A percentile compares a stretch with the other conserved stretches of the same genome.
phyloP scores from a whole-genome alignment of 2,888 invertebrate genomes.

The Neoascia interrupta region DNA sequence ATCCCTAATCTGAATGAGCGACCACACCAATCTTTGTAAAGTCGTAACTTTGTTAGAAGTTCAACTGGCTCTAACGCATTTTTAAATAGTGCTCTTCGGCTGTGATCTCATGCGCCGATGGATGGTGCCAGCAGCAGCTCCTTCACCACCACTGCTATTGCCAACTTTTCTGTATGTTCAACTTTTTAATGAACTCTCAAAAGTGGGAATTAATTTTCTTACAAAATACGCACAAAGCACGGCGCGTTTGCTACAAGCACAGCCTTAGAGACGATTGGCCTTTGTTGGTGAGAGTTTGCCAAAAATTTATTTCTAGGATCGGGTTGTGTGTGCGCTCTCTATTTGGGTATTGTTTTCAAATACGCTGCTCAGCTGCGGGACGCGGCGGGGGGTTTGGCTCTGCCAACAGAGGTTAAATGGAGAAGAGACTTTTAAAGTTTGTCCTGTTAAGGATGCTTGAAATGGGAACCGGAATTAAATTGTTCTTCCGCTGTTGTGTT shows the following conservation, averaged over 20 bases:
- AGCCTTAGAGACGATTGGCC: too few relatives aligned
- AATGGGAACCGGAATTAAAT: conserved; percentile 53
- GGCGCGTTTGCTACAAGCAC: conserved; percentile 3
- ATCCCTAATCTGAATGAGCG: conserved; percentile 19
- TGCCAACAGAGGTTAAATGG: conserved; percentile 21
- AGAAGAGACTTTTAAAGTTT: conserved; percentile 52
- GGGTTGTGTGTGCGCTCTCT: conserved; percentile 1
- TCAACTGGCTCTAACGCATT: not conserved
- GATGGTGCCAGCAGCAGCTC: not conserved
- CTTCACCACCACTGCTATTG: conserved; percentile 18
- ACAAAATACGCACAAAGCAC: conserved; percentile 52
- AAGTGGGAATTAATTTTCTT: conserved; percentile 59
- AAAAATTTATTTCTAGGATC: conserved; percentile 40
- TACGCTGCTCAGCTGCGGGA: not conserved
- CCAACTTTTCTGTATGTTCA: conserved; percentile 44
- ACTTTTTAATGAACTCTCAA: conserved; percentile 66
- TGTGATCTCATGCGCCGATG: not conserved
- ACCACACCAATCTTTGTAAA: not conserved
- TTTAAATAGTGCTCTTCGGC: not conserved
- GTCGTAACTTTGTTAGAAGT: not conserved
- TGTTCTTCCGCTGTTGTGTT: conserved; percentile 33
- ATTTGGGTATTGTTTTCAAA: conserved; percentile 49
- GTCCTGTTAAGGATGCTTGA: conserved; percentile 48
- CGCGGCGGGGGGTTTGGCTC: not conserved
- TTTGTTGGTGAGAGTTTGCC: conserved; percentile 30